Evolutionary conservation across 2,888 invertebrate species (phyloP).

Genomic region (Phasia obesa): DNA sequence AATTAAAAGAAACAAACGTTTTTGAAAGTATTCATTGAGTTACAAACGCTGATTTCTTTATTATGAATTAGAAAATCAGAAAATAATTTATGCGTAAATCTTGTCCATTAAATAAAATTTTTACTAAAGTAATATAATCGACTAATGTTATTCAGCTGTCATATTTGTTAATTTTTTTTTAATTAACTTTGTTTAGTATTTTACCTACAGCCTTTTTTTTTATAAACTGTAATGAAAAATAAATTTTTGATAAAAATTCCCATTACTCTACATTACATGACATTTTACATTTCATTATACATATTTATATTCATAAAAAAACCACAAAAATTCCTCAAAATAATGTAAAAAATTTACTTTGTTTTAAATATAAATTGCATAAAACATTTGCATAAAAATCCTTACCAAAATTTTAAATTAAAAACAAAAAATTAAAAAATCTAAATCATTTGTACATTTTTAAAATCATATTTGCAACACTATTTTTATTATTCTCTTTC

Average conservation of each 20-base stretch:
- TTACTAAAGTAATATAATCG: too few species aligned
- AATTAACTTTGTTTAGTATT: slow-evolving; percentile 1
- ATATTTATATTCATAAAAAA: not conserved
- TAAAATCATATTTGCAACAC: slow-evolving; percentile 31
- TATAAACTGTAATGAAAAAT: too few species aligned
- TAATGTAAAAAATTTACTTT: too few species aligned
- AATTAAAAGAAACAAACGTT: too few species aligned
- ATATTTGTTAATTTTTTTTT: not conserved
- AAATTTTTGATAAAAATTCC: not conserved
- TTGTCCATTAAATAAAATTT: too few species aligned
- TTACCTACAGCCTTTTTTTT: slow-evolving; percentile 22
- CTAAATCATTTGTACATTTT: slow-evolving; percentile 1
- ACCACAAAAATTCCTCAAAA: too few species aligned
- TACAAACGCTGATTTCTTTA: too few species aligned
- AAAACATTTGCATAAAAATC: not conserved
- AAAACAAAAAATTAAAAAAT: slow-evolving; percentile 5
- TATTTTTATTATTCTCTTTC: slow-evolving; percentile 59
- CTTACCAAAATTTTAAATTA: slow-evolving; percentile 3
- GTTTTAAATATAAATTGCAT: too few species aligned
- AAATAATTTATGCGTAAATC: too few species aligned
- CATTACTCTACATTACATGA: not conserved
- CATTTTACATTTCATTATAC: slow-evolving; percentile 35
- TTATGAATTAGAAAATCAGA: too few species aligned
- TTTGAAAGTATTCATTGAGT: too few species aligned
- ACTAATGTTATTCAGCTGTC: not conserved